Evolutionary conservation across 2,888 invertebrate genomes (phyloP).

Genomic region (Leucozona laternaria): DNA sequence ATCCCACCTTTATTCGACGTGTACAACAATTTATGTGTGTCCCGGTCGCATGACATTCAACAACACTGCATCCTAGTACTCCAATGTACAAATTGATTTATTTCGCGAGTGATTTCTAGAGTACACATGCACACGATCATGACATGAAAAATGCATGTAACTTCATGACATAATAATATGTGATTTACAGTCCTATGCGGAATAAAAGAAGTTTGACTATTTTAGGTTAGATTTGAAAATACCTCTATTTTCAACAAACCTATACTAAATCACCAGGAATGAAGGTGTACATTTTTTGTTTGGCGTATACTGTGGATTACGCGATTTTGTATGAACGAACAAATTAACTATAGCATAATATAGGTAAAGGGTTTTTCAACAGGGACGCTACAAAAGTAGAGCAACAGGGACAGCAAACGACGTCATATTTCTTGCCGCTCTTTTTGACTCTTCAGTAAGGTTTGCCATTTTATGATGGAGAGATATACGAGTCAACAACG

Average conservation of each 20-base stretch:
- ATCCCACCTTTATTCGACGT: not conserved
- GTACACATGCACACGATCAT: not conserved
- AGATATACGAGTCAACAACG: too few relatives aligned
- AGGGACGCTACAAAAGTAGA: too few relatives aligned
- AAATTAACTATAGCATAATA: too few relatives aligned
- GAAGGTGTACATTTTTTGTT: too few relatives aligned
- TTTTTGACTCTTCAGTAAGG: too few relatives aligned
- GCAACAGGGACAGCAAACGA: too few relatives aligned
- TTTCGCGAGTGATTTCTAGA: not conserved
- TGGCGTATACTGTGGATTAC: too few relatives aligned
- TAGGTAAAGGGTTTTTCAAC: too few relatives aligned
- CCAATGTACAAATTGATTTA: slow-evolving; percentile 3
- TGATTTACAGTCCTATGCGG: not conserved
- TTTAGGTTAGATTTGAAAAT: not conserved
- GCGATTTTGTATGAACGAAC: too few relatives aligned
- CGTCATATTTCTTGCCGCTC: too few relatives aligned
- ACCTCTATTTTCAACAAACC: not conserved
- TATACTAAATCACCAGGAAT: too few relatives aligned
- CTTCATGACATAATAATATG: not conserved
- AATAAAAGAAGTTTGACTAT: not conserved
- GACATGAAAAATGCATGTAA: not conserved
- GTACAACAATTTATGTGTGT: not conserved
- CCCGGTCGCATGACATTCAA: not conserved
- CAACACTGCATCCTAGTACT: not conserved
- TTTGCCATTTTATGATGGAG: too few relatives aligned